Base-by-base conservation (phyloP, 2,113 vertebrate species). In the Poeciliopsis turrubarensis region DNA sequence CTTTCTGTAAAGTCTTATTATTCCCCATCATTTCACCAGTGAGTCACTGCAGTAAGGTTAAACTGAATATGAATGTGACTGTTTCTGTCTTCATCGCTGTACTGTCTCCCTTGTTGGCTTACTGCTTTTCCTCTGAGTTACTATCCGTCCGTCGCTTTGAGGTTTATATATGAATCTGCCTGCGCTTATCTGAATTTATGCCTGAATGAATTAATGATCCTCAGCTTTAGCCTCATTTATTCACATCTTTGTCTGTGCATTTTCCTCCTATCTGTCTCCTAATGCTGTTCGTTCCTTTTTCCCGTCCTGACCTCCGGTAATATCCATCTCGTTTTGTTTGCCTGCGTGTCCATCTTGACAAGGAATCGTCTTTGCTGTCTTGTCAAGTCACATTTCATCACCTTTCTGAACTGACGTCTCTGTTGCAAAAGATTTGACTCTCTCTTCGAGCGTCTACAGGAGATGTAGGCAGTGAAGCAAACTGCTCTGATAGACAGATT, bases 151-250 rank as follows among this genome's bases (percentile, higher is more conserved):
- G 32, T 64, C 68, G 80, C 79, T 78, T 32, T 70, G 68, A 80
- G 74, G 70, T 88, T 85, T 84, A 89, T 87, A 75, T 68, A 73
- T 84, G 80, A 87, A 82, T 91, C 88, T 79, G 79, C 68, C 80
- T 72, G 65, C 47, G 70, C 77, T 87, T 89, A 89, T 89, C 89
- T 77, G 85, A 86, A 83, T 88, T 88, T 73, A 85, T 73, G 81
- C 73, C 72, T 37, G 73, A 83, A 83, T 72, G 83, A 84, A 82
- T 89, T 84, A 87, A 91, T 88, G 86, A 86, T 88, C 82, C 73
- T 19, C 67, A 61, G 75, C 72, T 77, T 70, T 77, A 65, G 77
- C 66, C 61, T 82, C 67, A 64, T 87, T 86, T 87, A 72, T 82
- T 85, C 77, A 65, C 3, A 64, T 73, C 82, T 70, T 73, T 68